Base-by-base conservation (phyloP, 2,797 vertebrate species). In the Orientallactaga sibirica region DNA sequence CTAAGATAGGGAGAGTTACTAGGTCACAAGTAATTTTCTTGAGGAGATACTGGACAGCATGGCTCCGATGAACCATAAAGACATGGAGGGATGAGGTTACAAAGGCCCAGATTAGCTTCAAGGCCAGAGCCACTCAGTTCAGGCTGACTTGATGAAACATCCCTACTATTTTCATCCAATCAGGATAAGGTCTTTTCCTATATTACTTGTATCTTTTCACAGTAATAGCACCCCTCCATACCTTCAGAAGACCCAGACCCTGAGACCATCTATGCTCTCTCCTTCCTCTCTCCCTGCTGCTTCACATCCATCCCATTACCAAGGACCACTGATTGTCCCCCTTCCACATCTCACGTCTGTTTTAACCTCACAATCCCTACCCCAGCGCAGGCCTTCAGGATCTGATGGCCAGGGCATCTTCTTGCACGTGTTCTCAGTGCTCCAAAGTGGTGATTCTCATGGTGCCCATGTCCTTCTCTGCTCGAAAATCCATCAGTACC, bases 391-490 rank as follows among this genome's bases (percentile, higher is more conserved):
- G n/a, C 4, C 70, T 61, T 41, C 0, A 1, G 52, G 61, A 43
- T 90, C 25, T 25, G 19, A 16, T 19, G 67, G 66, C 43, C 29
- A 19, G 4, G 4, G 1, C 15, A 16, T 37, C 79, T 24, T 80
- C 67, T 64, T 66, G 2, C 7, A 10, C 18, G 55, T 43, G 10
- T 8, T 52, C 66, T 83, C 14, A 24, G n/a, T 70, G 20, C 8
- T 70, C 19, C 61, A 43, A 61, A 25, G 62, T 3, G 16, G 1
- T 8, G 33, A 15, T 33, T 52, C 16, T 64, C 24, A 0, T 0
- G 22, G 52, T 1, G 37, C 27, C 48, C 10, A 1, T 1, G 48
- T 27, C 33, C 19, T 33, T 64, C 29, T 27, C 52, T 0, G 0
- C 48, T 5, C 48, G 73, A 48, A 81, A 89, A 48, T 67, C 64